A percentile compares a stretch with the other conserved stretches of the same genome.
These are phyloP conservation scores for Corydoras sp. DNA, from an alignment of 2,113 vertebrate genomes.

Conservation along the genomic window DNA sequence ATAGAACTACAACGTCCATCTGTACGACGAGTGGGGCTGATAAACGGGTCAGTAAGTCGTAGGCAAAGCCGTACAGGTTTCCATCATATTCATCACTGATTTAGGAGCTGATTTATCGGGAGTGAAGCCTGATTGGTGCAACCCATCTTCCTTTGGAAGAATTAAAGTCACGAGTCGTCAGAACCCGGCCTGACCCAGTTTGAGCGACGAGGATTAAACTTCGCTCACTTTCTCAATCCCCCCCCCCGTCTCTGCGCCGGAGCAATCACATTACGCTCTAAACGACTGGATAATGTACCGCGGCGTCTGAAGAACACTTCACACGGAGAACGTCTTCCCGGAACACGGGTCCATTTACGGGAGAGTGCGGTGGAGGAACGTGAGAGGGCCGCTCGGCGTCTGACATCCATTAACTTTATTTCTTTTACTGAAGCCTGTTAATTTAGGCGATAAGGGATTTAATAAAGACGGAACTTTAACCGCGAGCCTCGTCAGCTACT, in stretches of 20 bases:
- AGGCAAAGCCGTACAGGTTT: no score
- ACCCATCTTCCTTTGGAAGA: conserved; percentile 37
- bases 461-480: no score
- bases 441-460: no score
- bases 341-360: conserved; percentile 24
- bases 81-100: background rate
- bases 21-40: no score
- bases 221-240: background rate
- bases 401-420: background rate
- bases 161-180: conserved; percentile 34
- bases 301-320: conserved; percentile 14
- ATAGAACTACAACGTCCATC: no score
- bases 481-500: no score
- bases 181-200: conserved; percentile 37
- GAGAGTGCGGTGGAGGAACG: background rate
- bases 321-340: conserved; percentile 16
- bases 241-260: background rate
- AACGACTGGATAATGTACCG: conserved; percentile 30
- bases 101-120: no score
- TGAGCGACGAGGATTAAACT: conserved; percentile 23
- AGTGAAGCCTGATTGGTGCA: conserved; percentile 22
- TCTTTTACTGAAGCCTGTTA: no score
- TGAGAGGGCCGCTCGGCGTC: background rate
- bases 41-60: no score
- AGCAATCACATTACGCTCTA: conserved; percentile 36